Percentiles rank a stretch among this genome's conserved stretches.
phyloP scores from a whole-genome alignment of 2,113 vertebrate species.

The Hemicordylus capensis region DNA sequence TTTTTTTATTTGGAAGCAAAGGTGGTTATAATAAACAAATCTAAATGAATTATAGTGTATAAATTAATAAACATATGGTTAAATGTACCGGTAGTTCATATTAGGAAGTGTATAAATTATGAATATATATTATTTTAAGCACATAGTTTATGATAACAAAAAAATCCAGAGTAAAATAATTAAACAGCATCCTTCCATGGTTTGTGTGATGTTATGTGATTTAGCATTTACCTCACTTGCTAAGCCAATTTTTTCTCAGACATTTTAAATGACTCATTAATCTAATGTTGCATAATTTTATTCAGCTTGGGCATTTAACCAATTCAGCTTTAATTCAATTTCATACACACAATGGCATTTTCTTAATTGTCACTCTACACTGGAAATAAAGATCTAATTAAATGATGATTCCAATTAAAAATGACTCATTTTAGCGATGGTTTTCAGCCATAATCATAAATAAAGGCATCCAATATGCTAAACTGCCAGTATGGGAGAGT shows the following conservation, averaged over 20 bases:
- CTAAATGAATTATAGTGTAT: neutral
- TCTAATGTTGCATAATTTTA: conserved; percentile 26
- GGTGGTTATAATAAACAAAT: no score
- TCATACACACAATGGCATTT: conserved; percentile 38
- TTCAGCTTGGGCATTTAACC: conserved; percentile 15
- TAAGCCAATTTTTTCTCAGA: neutral
- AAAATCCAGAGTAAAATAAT: neutral
- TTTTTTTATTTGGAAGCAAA: no score
- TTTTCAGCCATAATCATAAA: neutral
- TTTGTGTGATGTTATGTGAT: conserved; percentile 18
- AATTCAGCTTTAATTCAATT: conserved; percentile 43
- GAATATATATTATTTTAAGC: neutral
- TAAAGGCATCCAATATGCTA: neutral
- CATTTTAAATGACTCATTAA: conserved; percentile 35
- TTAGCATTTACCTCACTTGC: conserved; percentile 26
- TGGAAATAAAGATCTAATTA: conserved; percentile 46
- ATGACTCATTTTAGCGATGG: neutral
- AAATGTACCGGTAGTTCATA: neutral
- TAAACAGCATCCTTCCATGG: conserved; percentile 21
- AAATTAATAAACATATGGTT: neutral
- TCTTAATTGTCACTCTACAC: conserved; percentile 6
- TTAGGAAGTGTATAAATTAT: neutral
- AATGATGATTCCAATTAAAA: conserved; percentile 32
- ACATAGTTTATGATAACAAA: neutral
- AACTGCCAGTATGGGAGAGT: neutral